phyloP scores from a whole-genome alignment of 2,113 vertebrate species.

The Ellobius talpinus region DNA sequence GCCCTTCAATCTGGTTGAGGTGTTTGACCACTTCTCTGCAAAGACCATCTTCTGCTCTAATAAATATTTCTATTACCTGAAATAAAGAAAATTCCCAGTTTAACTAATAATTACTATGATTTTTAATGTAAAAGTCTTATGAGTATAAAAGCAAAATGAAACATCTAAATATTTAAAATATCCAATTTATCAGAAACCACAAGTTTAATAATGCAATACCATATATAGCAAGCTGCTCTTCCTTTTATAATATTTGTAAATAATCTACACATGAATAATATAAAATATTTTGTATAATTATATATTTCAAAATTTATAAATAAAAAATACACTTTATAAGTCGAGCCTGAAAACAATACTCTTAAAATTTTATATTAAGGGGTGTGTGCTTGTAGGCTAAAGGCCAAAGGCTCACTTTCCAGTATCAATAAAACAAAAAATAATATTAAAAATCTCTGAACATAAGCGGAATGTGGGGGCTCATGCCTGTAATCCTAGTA shows the following conservation, averaged over 20 bases:
- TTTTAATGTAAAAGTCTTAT: not conserved
- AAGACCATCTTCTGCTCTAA: conserved; percentile 95
- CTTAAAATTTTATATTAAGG: conserved; percentile 33
- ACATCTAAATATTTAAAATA: not conserved
- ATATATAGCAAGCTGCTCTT: conserved; percentile 11
- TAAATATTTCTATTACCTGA: conserved; percentile 96
- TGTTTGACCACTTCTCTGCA: conserved; percentile 96
- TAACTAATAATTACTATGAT: not conserved
- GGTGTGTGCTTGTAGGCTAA: not conserved
- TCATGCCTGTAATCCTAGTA: not conserved
- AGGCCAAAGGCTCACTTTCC: not conserved
- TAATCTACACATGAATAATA: conserved; percentile 35
- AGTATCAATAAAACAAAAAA: not conserved
- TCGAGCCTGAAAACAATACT: conserved; percentile 42
- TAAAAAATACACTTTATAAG: conserved; percentile 5
- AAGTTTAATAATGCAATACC: conserved; percentile 23
- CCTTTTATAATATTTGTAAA: conserved; percentile 36
- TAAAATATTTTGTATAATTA: conserved; percentile 14
- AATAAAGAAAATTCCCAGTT: not conserved
- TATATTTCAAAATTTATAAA: conserved; percentile 34
- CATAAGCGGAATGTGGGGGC: not conserved
- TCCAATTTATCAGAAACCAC: conserved; percentile 37
- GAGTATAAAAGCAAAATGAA: conserved; percentile 11
- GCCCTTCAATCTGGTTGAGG: conserved; percentile 96
- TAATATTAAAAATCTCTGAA: conserved; percentile 1